Conservation (phyloP, 2,113 vertebrate species). For the Hirundichthys speculiger region DNA sequence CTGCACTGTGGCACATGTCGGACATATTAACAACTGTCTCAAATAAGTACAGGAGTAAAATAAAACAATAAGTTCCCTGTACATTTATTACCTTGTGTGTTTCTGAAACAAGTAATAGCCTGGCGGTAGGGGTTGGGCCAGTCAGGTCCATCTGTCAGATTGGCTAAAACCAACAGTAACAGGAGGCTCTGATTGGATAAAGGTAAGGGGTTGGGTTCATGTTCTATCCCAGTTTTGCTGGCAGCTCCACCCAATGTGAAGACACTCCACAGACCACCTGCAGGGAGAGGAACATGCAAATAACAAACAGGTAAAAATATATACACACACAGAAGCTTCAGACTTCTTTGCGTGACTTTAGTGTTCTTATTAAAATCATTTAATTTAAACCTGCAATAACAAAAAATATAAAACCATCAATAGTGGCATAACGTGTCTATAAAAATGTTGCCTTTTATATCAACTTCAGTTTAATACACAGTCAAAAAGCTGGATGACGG, state of each 20-base stretch:
- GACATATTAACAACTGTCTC: background rate
- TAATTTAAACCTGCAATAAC: no score
- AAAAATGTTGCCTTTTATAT: no score
- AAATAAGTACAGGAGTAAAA: background rate
- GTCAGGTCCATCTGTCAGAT: conserved; percentile 90
- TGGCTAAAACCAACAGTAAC: conserved; percentile 91
- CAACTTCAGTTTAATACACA: no score
- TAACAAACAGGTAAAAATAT: no score
- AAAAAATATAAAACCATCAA: no score
- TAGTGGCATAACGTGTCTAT: no score
- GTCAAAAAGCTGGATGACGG: no score
- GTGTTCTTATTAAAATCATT: no score
- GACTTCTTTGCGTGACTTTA: no score
- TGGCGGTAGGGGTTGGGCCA: conserved; percentile 93
- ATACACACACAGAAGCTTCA: no score
- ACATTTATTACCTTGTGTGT: conserved; percentile 89
- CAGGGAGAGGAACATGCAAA: conserved; percentile 31
- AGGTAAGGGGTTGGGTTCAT: conserved; percentile 89
- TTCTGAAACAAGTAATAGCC: conserved; percentile 93
- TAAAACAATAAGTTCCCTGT: background rate
- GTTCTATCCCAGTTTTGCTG: conserved; percentile 78
- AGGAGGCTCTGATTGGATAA: conserved; percentile 96
- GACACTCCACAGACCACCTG: conserved; percentile 96
- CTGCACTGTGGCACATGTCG: background rate
- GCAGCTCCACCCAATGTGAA: conserved; percentile 91